Evolutionary conservation across 2,888 invertebrate species (phyloP), one percentile per base, ranked within the genome.

Genomic region (Temnothorax unifasciatus): DNA sequence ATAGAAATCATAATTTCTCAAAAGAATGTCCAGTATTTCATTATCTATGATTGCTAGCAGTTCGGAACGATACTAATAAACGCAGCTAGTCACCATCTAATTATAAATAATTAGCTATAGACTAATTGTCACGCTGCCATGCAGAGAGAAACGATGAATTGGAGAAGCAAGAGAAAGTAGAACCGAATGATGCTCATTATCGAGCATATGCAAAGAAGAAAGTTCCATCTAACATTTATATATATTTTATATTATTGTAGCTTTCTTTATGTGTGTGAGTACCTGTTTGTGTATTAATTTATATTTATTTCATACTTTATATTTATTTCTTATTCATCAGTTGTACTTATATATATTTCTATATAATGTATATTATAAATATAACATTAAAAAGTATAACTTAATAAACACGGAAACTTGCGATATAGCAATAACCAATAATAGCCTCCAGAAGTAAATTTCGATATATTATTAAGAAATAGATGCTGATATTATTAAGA

Each of bases 91-190:
- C 44, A 69, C 25, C 87, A 84, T 85, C 91, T 92, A 90, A 91
- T 92, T 92, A 93, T 91, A 91, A 92, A 91, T 92, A 93, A 92
- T 93, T 93, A 92, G 88, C 86, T 91, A 87, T 88, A 86, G 77
- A 88, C 91, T 92, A 85, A 92, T 93, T 92, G 89, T 91, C 90
- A 52, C 83, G 57, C 21, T 77, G 29, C 25, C 50, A 68, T 41
- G 44, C 8, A 41, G 15, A 50, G 34, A 64, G 21, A 57, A 57
- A 73, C 41, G 25, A 73, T 73, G 73, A 74, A 54, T 54, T 52
- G 21, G 34, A 74, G 73, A 41, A 57, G 18, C 8, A 59, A 41
- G 59, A 41, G 25, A 25, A 57, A 38, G 13, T 3, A 25, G 18
- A 73, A 73, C 25, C 13, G 11, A 57, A 57, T 8, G 34, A 8